phyloP scores from a whole-genome alignment of 2,113 vertebrate species.

The Geothlypis trichas region DNA sequence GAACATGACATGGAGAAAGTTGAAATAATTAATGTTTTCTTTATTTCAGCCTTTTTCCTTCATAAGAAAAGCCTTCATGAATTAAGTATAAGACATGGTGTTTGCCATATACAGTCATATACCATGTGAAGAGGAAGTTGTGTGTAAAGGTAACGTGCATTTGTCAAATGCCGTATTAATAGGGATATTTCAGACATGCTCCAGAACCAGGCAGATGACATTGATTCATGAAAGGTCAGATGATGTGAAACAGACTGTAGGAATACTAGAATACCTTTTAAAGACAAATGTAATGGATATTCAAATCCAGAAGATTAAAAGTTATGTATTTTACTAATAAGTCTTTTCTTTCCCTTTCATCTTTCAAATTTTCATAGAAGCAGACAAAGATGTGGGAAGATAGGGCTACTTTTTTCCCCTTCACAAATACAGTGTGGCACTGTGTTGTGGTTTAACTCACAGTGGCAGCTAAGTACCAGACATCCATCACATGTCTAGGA shows the following conservation, averaged over 20 bases:
- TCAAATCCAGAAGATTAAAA: not conserved
- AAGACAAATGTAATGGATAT: not conserved
- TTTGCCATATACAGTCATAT: not conserved
- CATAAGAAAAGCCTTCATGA: not conserved
- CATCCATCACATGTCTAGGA: rapidly evolving
- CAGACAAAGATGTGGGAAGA: not conserved
- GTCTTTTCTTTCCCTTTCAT: not conserved
- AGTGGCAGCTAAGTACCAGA: not conserved
- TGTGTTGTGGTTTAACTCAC: not conserved
- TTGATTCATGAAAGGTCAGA: not conserved
- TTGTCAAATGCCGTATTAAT: not conserved
- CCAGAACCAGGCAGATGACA: not conserved
- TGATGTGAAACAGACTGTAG: not conserved
- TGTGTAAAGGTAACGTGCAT: rapidly evolving
- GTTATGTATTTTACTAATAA: not conserved
- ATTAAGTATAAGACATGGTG: not conserved
- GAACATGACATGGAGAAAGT: not conserved
- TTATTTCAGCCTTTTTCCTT: not conserved
- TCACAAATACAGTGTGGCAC: not conserved
- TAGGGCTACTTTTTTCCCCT: not conserved
- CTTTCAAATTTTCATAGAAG: not conserved
- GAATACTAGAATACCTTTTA: not conserved
- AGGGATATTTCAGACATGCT: not conserved
- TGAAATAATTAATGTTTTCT: not conserved
- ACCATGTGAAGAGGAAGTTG: not conserved